These are phyloP conservation scores for Melanotaenia nigrans DNA, from an alignment of 2,797 vertebrate species.

Conservation along the genomic window DNA sequence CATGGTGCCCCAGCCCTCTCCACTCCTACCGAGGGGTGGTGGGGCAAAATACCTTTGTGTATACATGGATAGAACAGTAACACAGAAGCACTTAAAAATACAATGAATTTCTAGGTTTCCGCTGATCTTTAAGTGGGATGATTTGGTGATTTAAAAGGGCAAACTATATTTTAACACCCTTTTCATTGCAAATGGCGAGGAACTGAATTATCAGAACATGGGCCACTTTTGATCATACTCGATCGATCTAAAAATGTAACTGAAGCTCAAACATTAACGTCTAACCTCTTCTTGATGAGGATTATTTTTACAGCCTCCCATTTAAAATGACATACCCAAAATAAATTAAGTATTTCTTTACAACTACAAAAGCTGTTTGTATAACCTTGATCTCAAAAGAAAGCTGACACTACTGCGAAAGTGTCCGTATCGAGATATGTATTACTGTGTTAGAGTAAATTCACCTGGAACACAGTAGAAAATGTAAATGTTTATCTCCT, in stretches of 20 bases:
- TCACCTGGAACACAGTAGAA: too few species aligned
- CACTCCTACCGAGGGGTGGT: slow-evolving; percentile 42
- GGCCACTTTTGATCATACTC: not conserved
- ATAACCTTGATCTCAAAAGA: not conserved
- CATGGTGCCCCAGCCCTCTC: slow-evolving; percentile 71
- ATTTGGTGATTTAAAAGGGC: too few species aligned
- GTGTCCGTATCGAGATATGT: not conserved
- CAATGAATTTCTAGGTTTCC: not conserved
- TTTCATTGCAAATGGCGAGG: not conserved
- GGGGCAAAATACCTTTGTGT: slow-evolving; percentile 17
- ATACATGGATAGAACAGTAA: slow-evolving; percentile 16
- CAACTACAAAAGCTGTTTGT: not conserved
- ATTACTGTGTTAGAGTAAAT: not conserved
- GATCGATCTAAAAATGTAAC: not conserved
- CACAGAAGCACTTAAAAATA: not conserved
- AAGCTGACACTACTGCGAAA: not conserved
- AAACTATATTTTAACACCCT: not conserved
- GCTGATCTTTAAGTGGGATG: not conserved
- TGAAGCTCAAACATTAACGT: not conserved
- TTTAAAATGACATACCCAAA: too few species aligned
- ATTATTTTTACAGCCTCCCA: too few species aligned
- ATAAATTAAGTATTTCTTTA: too few species aligned
- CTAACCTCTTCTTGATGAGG: not conserved
- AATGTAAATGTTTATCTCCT: too few species aligned
- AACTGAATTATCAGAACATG: not conserved